Conservation (phyloP, 2,888 invertebrate genomes). For the Abscondita cerata region DNA sequence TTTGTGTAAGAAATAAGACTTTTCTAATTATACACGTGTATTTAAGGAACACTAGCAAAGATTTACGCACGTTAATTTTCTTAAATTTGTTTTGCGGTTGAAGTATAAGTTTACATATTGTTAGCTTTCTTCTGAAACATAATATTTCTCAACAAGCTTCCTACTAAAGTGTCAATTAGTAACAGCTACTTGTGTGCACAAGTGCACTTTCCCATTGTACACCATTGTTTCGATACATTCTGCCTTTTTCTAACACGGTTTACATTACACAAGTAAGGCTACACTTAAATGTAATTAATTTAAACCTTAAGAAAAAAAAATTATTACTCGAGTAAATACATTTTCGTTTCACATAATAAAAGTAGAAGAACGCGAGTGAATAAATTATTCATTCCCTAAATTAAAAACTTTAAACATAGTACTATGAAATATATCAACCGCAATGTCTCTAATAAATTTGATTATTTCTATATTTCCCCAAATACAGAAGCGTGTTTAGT, state of each 20-base stretch:
- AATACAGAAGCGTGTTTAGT: conserved; percentile 40
- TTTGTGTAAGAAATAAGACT: too few relatives aligned
- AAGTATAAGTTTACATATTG: conserved; percentile 54
- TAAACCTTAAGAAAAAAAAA: too few relatives aligned
- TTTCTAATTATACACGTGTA: too few relatives aligned
- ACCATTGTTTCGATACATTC: conserved; percentile 27
- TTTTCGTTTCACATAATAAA: too few relatives aligned
- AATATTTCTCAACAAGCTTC: conserved; percentile 55
- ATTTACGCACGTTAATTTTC: too few relatives aligned
- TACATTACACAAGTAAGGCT: conserved; percentile 3
- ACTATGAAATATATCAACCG: conserved; percentile 18
- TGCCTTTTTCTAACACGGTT: conserved; percentile 19
- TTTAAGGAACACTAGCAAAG: too few relatives aligned
- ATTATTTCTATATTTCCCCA: conserved; percentile 49
- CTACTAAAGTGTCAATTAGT: conserved; percentile 57
- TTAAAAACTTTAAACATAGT: conserved; percentile 8
- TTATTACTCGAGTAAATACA: too few relatives aligned
- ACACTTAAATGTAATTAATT: not conserved
- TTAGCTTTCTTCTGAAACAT: conserved; percentile 54
- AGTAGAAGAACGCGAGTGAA: not conserved
- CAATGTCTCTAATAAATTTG: conserved; percentile 47
- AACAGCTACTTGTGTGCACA: conserved; percentile 54
- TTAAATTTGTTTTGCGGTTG: conserved; percentile 18
- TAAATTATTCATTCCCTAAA: not conserved
- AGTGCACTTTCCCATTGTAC: conserved; percentile 47